phyloP scores from a whole-genome alignment of 2,888 invertebrate species.

The Pterobdella sp. region DNA sequence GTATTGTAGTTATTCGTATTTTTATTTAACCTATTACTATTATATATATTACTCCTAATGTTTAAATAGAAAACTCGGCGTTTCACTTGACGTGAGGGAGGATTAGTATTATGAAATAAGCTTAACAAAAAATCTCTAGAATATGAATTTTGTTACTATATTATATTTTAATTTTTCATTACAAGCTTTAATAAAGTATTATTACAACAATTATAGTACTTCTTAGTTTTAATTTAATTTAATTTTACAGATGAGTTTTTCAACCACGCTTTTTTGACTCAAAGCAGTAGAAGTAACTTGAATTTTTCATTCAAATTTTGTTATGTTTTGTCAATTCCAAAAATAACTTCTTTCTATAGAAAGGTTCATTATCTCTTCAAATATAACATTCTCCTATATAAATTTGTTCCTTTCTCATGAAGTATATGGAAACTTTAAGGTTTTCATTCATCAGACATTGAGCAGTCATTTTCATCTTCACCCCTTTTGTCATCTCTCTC shows the following conservation, averaged over 20 bases:
- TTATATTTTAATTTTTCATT: neutral
- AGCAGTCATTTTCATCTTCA: neutral
- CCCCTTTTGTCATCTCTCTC: neutral
- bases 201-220: neutral
- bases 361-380: neutral
- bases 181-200: neutral
- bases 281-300: neutral
- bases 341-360: neutral
- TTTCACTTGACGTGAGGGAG: no score
- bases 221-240: neutral
- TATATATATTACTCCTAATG: no score
- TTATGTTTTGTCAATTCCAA: neutral
- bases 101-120: no score
- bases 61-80: no score
- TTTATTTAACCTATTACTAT: no score
- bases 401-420: neutral
- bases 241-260: constrained; percentile 69
- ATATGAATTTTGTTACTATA: neutral
- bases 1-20: no score
- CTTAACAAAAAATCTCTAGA: neutral
- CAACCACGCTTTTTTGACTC: constrained; percentile 70
- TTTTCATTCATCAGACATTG: neutral
- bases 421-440: neutral
- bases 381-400: neutral
- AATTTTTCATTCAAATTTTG: neutral